A percentile compares a stretch with the other conserved stretches of the same genome.
Conservation (phyloP, 2,113 vertebrate species). For the Melanerpes formicivorus region DNA sequence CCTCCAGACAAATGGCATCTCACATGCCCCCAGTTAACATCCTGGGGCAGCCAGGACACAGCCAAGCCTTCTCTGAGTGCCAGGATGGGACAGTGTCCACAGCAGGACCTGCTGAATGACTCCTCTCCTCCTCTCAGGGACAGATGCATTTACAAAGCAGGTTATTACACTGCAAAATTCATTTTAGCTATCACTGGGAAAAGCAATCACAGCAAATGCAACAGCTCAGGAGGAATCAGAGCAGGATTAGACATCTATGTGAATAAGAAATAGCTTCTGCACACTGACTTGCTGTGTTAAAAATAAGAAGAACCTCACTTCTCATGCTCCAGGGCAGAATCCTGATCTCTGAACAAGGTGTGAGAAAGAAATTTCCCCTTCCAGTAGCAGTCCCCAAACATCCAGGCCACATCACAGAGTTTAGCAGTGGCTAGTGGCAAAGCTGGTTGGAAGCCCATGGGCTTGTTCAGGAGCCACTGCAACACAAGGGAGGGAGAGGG, state of each 20-base stretch:
- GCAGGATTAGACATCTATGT: conserved; percentile 54
- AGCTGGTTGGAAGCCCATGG: neutral
- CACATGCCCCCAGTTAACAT: neutral
- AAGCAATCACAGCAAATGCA: conserved; percentile 56
- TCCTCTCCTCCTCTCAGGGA: neutral
- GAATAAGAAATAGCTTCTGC: conserved; percentile 51
- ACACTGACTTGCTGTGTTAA: conserved; percentile 16
- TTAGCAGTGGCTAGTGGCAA: neutral
- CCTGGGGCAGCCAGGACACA: neutral
- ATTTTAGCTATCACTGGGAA: conserved; percentile 8
- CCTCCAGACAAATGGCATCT: neutral
- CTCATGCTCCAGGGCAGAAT: neutral
- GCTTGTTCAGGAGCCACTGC: neutral
- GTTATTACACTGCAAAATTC: conserved; percentile 1
- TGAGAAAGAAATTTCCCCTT: conserved; percentile 15
- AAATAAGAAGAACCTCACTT: conserved; percentile 32
- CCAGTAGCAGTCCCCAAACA: neutral
- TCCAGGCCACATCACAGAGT: neutral
- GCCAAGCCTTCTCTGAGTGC: neutral
- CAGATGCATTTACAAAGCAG: neutral
- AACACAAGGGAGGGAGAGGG: neutral
- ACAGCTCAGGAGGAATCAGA: conserved; percentile 52
- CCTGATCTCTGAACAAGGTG: neutral
- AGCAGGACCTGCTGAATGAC: neutral
- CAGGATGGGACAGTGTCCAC: neutral